These are phyloP conservation scores for Potorous gilbertii DNA, from an alignment of 2,797 vertebrate species.

Conservation along the genomic window DNA sequence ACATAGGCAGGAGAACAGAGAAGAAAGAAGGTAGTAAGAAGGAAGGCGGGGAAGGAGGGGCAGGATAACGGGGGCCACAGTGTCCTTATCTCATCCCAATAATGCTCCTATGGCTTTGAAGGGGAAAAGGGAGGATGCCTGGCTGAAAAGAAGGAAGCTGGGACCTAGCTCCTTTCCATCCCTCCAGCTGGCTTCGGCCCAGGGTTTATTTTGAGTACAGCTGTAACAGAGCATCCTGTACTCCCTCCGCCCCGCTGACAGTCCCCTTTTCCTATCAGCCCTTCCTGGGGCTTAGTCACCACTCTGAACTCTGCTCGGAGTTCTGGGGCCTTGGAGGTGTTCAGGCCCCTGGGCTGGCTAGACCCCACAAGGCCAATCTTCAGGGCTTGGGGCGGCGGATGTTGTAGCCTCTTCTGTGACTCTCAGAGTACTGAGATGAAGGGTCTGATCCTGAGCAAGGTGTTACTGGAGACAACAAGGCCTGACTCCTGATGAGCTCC, in stretches of 20 bases:
- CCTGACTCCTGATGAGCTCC: constrained; percentile 91
- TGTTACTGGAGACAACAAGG: constrained; percentile 76
- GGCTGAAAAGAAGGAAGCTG: neutral
- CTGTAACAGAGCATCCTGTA: neutral
- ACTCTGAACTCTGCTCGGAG: neutral
- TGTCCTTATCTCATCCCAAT: neutral
- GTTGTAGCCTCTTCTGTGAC: neutral
- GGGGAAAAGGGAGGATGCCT: neutral
- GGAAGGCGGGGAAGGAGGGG: neutral
- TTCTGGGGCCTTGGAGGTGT: neutral
- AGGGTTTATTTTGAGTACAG: neutral
- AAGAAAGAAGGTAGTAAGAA: neutral
- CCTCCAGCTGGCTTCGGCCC: neutral
- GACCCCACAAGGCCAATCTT: neutral
- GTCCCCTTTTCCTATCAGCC: neutral
- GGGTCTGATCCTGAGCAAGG: neutral
- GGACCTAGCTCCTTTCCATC: neutral
- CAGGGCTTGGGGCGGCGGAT: constrained; percentile 11
- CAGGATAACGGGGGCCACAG: neutral
- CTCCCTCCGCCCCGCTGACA: neutral
- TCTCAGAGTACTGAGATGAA: too few species aligned
- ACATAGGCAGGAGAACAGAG: neutral
- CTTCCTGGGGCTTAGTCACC: neutral
- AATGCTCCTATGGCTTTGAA: neutral
- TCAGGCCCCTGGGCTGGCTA: accelerated